Evolutionary conservation across 2,888 invertebrate genomes (phyloP).

Genomic region (Caenorhabditis drosophilae): DNA sequence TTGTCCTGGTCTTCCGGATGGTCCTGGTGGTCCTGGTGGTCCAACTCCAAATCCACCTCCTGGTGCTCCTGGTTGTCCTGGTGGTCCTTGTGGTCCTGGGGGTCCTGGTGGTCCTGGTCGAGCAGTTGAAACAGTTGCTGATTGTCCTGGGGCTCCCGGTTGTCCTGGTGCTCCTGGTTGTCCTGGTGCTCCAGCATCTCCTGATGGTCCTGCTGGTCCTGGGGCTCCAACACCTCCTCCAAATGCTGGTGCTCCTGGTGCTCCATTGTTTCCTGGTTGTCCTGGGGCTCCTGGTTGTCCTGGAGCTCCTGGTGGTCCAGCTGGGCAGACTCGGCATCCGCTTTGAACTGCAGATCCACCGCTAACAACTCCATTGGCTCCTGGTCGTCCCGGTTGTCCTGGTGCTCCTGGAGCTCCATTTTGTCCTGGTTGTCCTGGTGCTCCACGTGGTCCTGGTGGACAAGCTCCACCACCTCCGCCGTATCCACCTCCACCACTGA

Average conservation of each 20-base stretch:
- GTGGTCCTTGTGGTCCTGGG: constrained; percentile 36
- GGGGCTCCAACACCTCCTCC: constrained; percentile 32
- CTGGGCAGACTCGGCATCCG: constrained; percentile 37
- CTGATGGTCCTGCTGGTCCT: constrained; percentile 37
- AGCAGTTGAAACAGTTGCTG: constrained; percentile 23
- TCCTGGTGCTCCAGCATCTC: constrained; percentile 39
- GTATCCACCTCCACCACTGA: constrained; percentile 28
- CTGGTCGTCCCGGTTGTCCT: constrained; percentile 10
- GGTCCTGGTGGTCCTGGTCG: constrained; percentile 43
- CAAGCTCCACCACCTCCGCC: constrained; percentile 24
- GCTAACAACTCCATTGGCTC: constrained; percentile 14
- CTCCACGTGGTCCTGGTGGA: constrained; percentile 44
- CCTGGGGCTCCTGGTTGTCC: constrained; percentile 37
- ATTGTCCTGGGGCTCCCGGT: constrained; percentile 38
- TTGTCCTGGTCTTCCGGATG: constrained; percentile 33
- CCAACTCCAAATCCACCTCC: constrained; percentile 38
- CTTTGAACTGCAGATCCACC: constrained; percentile 5
- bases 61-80: constrained; percentile 36
- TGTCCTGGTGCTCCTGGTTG: constrained; percentile 24
- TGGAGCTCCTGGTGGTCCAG: constrained; percentile 40
- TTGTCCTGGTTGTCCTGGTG: constrained; percentile 37
- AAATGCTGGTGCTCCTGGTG: constrained; percentile 34
- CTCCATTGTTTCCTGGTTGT: constrained; percentile 38
- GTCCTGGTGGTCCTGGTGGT: constrained; percentile 43
- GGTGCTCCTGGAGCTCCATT: constrained; percentile 14